Percentiles rank a stretch among this genome's conserved stretches.
These are phyloP conservation scores for Lampris incognitus DNA, from an alignment of 2,113 vertebrate species.

Conservation along the genomic window DNA sequence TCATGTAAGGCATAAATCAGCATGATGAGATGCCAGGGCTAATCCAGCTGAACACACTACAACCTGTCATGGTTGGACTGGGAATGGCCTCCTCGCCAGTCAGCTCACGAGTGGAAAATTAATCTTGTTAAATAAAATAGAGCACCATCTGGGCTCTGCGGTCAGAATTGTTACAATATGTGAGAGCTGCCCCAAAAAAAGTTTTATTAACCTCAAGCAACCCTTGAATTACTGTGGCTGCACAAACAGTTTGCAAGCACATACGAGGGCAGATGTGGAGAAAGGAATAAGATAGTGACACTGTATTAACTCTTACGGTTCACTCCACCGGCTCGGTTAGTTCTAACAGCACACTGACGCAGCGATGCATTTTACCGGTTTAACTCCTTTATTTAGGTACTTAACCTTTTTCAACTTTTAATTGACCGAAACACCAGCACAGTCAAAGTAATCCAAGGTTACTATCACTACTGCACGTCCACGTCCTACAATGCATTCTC, in stretches of 20 bases:
- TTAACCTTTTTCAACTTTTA: neutral
- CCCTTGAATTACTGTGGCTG: conserved; percentile 50
- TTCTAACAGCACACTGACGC: conserved; percentile 8
- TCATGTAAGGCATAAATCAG: conserved; percentile 58
- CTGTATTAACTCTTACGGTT: conserved; percentile 45
- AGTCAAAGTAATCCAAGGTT: conserved; percentile 41
- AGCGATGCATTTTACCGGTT: conserved; percentile 12
- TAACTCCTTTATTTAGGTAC: neutral
- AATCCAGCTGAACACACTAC: conserved; percentile 69
- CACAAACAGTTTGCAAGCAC: conserved; percentile 52
- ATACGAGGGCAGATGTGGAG: conserved; percentile 42
- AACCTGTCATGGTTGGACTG: conserved; percentile 71
- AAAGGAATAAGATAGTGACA: conserved; percentile 27
- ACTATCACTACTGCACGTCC: conserved; percentile 32
- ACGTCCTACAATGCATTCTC: conserved; percentile 51
- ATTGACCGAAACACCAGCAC: neutral
- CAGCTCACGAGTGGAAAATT: conserved; percentile 71
- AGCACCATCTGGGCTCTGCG: conserved; percentile 67
- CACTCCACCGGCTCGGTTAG: neutral
- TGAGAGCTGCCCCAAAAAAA: conserved; percentile 41
- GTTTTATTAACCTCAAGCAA: conserved; percentile 69
- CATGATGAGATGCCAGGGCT: conserved; percentile 62
- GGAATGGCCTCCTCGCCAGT: conserved; percentile 53
- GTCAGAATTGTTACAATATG: conserved; percentile 77
- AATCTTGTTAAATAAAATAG: conserved; percentile 73